Evolutionary conservation across 2,888 invertebrate species (phyloP).

Genomic region (Listrodromus nycthemerus): DNA sequence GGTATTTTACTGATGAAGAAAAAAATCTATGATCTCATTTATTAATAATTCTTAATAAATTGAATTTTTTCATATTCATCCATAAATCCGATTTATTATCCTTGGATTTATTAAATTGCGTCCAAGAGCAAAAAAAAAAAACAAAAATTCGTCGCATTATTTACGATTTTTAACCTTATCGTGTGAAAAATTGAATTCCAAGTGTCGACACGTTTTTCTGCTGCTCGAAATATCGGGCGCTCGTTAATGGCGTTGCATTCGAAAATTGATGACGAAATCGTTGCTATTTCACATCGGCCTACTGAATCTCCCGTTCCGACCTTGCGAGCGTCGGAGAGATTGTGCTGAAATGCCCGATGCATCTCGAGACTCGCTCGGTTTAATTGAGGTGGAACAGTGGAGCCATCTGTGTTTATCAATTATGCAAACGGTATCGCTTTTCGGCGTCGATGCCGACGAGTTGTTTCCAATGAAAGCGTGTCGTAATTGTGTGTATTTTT

Average conservation of each 20-base stretch:
- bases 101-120: not conserved
- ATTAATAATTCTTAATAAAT: too few relatives aligned
- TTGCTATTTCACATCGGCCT: not conserved
- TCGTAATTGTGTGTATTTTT: not conserved
- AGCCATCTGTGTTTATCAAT: conserved; percentile 1
- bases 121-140: not conserved
- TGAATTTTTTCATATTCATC: too few relatives aligned
- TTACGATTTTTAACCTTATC: not conserved
- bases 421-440: not conserved
- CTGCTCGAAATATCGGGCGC: not conserved
- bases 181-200: not conserved
- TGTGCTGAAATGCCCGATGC: not conserved
- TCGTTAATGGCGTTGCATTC: not conserved
- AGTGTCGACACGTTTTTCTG: not conserved
- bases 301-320: not conserved
- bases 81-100: not conserved
- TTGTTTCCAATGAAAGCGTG: not conserved
- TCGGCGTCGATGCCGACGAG: not conserved
- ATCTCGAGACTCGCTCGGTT: not conserved
- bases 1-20: too few relatives aligned
- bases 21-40: too few relatives aligned
- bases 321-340: conserved; percentile 1
- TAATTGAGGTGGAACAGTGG: not conserved
- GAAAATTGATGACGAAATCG: conserved; percentile 5
- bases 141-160: not conserved